Conservation (phyloP, 2,113 vertebrate species). For the Oryzias curvinotus region DNA sequence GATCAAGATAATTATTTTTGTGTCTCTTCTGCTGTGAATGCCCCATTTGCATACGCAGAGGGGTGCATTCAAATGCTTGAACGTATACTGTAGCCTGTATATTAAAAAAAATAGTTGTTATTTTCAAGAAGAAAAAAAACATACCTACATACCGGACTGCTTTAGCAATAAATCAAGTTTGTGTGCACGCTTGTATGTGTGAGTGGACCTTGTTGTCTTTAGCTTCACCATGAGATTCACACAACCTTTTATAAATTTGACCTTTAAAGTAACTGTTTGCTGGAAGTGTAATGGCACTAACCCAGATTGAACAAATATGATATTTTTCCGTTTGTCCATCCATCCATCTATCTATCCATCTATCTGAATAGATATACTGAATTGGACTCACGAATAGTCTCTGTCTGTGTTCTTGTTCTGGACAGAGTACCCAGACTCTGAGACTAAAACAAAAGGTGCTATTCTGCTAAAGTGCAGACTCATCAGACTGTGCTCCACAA, state of each 20-base stretch:
- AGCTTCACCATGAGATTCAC: not conserved
- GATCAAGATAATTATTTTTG: not conserved
- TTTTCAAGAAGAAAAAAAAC: no score
- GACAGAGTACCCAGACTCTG: conserved; percentile 41
- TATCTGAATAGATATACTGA: not conserved
- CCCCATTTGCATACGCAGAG: not conserved
- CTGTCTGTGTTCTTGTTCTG: conserved; percentile 34
- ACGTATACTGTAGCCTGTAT: no score
- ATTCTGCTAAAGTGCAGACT: conserved; percentile 60
- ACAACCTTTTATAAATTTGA: not conserved
- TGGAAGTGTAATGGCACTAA: not conserved
- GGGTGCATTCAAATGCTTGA: no score
- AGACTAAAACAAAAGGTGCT: conserved; percentile 70
- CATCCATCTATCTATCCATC: no score
- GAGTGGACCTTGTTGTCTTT: not conserved
- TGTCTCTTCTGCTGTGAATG: not conserved
- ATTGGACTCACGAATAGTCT: conserved; percentile 26
- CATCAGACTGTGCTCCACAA: conserved; percentile 54
- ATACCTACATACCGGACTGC: no score
- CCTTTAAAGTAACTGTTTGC: conserved; percentile 3
- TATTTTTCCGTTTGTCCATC: no score
- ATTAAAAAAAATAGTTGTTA: no score
- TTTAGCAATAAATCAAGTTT: no score
- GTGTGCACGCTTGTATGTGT: no score
- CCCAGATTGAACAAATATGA: no score